Conservation (phyloP, 2,888 invertebrate species). For the Maniola hyperantus region DNA sequence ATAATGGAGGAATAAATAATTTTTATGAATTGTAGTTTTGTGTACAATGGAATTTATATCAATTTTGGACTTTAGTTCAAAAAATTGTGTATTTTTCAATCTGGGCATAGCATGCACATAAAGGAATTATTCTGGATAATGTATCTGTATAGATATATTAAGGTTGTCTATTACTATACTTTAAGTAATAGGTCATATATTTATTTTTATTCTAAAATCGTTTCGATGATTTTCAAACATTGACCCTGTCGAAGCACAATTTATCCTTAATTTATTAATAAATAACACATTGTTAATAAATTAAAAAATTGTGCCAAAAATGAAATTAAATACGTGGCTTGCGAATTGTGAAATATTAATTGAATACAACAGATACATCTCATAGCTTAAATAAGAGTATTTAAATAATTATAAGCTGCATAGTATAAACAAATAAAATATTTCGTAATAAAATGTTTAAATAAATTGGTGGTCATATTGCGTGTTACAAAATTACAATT, state of each 20-base stretch:
- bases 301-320: not conserved
- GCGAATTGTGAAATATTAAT: constrained; percentile 5
- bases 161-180: not conserved
- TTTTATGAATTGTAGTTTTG: not conserved
- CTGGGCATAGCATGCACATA: constrained; percentile 61
- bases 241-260: not conserved
- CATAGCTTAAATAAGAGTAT: too few species aligned
- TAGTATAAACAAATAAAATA: too few species aligned
- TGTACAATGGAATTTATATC: constrained; percentile 1
- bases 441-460: too few species aligned
- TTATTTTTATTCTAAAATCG: too few species aligned
- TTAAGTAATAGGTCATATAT: not conserved
- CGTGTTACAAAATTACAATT: too few species aligned
- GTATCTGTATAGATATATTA: constrained; percentile 18
- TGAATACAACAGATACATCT: not conserved
- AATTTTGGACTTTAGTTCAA: not conserved
- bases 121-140: not conserved
- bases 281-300: not conserved
- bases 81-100: constrained; percentile 45
- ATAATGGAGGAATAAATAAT: not conserved
- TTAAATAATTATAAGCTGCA: too few species aligned
- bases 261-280: not conserved
- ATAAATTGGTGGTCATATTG: too few species aligned
- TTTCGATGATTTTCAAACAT: not conserved
- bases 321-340: not conserved